These are phyloP conservation scores for Dromococcyx pavoninus DNA, from an alignment of 2,797 vertebrate species.

Conservation along the genomic window DNA sequence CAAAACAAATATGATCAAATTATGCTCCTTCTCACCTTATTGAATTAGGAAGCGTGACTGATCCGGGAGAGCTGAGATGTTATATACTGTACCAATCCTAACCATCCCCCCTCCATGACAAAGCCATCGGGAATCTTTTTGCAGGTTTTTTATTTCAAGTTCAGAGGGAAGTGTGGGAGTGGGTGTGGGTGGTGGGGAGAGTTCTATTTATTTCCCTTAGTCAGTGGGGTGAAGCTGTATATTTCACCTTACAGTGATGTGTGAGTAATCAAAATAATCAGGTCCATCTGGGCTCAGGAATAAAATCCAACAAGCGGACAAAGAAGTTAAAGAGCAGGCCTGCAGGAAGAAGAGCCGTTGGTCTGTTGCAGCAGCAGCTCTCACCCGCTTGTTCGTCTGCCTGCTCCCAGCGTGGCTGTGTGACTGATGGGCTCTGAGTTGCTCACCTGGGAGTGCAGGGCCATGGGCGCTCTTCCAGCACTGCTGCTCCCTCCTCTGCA, in stretches of 20 bases:
- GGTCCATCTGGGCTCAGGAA: conserved; percentile 44
- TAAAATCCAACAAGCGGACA: conserved; percentile 44
- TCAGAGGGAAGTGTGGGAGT: conserved; percentile 55
- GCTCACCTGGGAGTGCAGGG: not conserved
- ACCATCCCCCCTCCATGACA: conserved; percentile 74
- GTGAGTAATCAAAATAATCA: conserved; percentile 48
- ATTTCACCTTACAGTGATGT: conserved; percentile 45
- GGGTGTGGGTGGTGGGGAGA: conserved; percentile 60
- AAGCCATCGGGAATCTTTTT: conserved; percentile 81
- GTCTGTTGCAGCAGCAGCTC: not conserved
- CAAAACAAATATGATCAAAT: conserved; percentile 99
- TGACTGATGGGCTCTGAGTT: not conserved
- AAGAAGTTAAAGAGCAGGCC: conserved; percentile 38
- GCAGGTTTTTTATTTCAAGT: conserved; percentile 73
- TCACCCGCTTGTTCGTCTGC: not conserved
- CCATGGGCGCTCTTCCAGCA: not conserved
- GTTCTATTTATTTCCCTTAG: conserved; percentile 53
- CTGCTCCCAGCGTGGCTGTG: rapidly evolving
- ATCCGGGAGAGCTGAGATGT: conserved; percentile 92
- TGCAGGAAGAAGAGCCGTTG: not conserved
- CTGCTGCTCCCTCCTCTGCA: not conserved
- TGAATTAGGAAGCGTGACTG: conserved; percentile 99
- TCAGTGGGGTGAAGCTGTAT: conserved; percentile 49
- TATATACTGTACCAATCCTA: conserved; percentile 78
- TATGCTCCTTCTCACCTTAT: conserved; percentile 99